Conservation (phyloP, 2,888 invertebrate species). For the Perdita meconis region DNA sequence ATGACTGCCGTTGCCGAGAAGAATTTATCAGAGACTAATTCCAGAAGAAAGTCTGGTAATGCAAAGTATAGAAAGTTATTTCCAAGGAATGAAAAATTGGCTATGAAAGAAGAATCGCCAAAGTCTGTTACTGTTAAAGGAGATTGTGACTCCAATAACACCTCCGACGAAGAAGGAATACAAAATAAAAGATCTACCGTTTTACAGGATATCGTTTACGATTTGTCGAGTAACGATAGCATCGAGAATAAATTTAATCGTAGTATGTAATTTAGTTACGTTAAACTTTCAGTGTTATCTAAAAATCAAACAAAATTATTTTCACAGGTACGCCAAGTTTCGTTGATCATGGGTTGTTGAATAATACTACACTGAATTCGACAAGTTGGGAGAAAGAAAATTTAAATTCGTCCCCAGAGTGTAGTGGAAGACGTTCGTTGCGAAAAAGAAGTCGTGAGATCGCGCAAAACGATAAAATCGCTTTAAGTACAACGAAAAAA, state of each 20-base stretch:
- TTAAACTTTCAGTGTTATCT: neutral
- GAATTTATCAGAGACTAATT: neutral
- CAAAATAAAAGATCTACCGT: constrained; percentile 60
- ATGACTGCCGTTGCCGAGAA: neutral
- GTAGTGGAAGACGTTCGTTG: constrained; percentile 5
- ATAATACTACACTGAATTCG: neutral
- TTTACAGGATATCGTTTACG: constrained; percentile 62
- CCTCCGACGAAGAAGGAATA: constrained; percentile 20
- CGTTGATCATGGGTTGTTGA: constrained; percentile 9
- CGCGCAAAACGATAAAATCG: constrained; percentile 28
- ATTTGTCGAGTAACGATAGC: constrained; percentile 67
- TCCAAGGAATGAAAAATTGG: neutral
- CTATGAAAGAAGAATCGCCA: neutral
- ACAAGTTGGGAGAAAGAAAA: constrained; percentile 61
- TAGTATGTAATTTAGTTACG: constrained; percentile 54
- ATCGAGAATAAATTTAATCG: constrained; percentile 32
- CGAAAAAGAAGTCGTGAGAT: constrained; percentile 55
- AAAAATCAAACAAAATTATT: neutral
- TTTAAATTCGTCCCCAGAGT: constrained; percentile 26
- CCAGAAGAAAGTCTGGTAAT: neutral
- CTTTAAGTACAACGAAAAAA: constrained; percentile 17
- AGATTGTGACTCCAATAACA: constrained; percentile 16
- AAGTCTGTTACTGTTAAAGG: neutral
- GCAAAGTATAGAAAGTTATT: neutral
- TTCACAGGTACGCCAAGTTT: constrained; percentile 45